These are phyloP conservation scores for Phalacrocorax aristotelis DNA, from an alignment of 2,113 vertebrate genomes.

Conservation along the genomic window DNA sequence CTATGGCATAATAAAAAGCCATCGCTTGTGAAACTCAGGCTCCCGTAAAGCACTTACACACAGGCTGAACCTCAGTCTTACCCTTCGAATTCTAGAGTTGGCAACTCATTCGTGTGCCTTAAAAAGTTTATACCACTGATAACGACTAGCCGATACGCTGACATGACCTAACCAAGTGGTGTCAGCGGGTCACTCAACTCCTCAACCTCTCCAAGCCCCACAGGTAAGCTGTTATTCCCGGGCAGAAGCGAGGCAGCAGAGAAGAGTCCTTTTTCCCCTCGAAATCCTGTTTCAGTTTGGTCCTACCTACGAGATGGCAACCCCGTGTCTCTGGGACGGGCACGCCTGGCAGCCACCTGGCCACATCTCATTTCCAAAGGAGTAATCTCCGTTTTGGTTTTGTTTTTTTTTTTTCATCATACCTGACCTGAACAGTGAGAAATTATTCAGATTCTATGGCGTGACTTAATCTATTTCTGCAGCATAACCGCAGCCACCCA, in stretches of 20 bases:
- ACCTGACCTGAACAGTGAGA: slow-evolving; percentile 38
- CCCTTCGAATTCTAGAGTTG: background rate
- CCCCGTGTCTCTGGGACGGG: background rate
- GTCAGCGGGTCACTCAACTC: background rate
- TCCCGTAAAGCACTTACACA: background rate
- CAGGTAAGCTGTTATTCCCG: slow-evolving; percentile 46
- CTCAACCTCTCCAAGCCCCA: background rate
- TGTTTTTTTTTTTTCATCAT: background rate
- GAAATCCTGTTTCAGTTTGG: slow-evolving; percentile 61
- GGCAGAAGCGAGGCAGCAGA: slow-evolving; percentile 67
- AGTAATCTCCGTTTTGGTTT: slow-evolving; percentile 35
- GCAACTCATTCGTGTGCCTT: background rate
- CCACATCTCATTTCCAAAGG: slow-evolving; percentile 71
- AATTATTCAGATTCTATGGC: background rate
- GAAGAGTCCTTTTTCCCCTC: slow-evolving; percentile 32
- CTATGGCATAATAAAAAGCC: background rate
- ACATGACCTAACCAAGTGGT: background rate
- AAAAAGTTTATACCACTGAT: background rate
- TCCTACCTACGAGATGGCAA: slow-evolving; percentile 48
- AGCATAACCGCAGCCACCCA: background rate
- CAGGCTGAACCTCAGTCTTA: background rate
- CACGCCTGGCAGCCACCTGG: slow-evolving; percentile 70
- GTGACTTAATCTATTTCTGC: background rate
- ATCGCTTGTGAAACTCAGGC: background rate
- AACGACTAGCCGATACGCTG: background rate